Evolutionary conservation across 2,888 invertebrate genomes (phyloP), one percentile per base, ranked within the genome.

Genomic region (Tupiocoris notatus): DNA sequence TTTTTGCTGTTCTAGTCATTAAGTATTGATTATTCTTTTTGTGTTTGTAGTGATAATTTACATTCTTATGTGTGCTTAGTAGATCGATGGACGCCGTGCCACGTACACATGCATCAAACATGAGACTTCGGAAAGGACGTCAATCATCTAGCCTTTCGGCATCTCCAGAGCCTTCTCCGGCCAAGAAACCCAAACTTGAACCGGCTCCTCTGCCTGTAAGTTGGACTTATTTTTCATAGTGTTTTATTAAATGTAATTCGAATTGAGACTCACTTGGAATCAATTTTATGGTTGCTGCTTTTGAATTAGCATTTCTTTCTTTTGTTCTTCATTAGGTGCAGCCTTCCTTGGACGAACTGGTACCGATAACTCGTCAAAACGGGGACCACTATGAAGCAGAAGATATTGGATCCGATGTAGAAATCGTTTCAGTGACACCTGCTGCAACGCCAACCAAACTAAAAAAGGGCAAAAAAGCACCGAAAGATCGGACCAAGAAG

Each of bases 391-490:
- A 79, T 68, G 80, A 79, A 78, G 79, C 80, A n/a, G 39, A 39
- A 39, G 39, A 39, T 12, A 78, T 81, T 79, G 79, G 81, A 80
- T 65, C 81, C 81, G 66, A 79, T 80, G 63, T 81, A 81, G 66
- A 79, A 80, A 79, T 80, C 75, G 77, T 79, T 77, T 80, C 78
- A 73, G 78, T 77, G 75, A 81, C 79, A 78, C 78, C 81, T 78
- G 77, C 79, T 20, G 79, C 78, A n/a, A 59, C 76, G 20, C 71
- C 77, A 16, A 81, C 80, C 59, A 88, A 76, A 76, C 68, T 68
- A 70, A 63, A 88, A 82, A 88, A 88, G 81, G 83, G 88, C 18
- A 88, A 88, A 82, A 88, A 88, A 84, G 88, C 87, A 77, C 87
- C 88, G 66, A 88, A 87, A 80, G 84, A 84, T 23, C 87, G 87